These are phyloP conservation scores for Graptemys geographica DNA, from an alignment of 2,797 vertebrate species.

Conservation along the genomic window DNA sequence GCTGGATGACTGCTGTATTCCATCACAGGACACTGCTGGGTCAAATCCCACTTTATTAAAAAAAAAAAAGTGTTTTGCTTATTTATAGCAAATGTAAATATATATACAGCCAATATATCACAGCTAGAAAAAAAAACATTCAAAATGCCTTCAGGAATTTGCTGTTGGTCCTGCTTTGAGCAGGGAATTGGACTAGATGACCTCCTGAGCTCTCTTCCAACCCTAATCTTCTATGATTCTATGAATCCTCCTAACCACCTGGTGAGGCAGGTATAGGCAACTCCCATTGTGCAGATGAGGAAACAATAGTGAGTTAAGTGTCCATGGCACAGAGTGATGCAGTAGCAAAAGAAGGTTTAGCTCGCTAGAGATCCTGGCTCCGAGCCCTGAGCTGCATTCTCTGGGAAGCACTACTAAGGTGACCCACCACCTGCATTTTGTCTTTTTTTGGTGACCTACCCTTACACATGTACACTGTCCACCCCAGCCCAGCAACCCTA, in stretches of 20 bases:
- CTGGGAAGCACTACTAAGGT: not conserved
- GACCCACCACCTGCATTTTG: no score
- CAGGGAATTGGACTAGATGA: no score
- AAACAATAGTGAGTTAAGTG: not conserved
- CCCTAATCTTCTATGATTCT: no score
- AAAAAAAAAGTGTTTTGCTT: not conserved
- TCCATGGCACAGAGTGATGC: not conserved
- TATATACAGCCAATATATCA: not conserved
- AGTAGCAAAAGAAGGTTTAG: not conserved
- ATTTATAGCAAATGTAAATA: no score
- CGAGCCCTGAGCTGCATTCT: not conserved
- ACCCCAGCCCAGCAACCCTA: no score
- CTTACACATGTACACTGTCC: no score
- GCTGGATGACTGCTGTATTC: not conserved
- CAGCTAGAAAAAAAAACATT: not conserved
- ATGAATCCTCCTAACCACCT: no score
- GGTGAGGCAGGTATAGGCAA: no score
- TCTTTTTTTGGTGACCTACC: no score
- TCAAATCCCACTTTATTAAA: not conserved
- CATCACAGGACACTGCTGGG: not conserved
- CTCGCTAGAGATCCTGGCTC: not conserved
- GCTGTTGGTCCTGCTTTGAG: no score
- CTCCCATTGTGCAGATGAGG: not conserved
- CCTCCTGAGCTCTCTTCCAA: no score
- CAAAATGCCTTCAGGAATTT: no score